Conservation (phyloP, 2,888 invertebrate genomes). For the Euzophera pinguis region DNA sequence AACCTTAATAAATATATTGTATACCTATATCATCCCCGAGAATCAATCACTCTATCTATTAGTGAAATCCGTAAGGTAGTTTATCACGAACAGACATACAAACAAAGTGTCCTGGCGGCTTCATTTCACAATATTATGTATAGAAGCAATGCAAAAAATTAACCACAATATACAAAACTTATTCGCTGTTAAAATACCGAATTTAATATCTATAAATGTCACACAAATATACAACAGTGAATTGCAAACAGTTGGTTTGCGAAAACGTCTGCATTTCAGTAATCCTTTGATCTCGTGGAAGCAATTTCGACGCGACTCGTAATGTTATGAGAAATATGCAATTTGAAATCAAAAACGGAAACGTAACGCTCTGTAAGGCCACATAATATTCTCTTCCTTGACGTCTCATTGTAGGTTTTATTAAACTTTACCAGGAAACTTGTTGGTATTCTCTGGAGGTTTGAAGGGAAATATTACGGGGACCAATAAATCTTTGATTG, state of each 20-base stretch:
- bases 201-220: not conserved
- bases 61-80: no score
- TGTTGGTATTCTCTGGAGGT: conserved; percentile 2
- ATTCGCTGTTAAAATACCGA: not conserved
- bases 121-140: no score
- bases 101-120: no score
- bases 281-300: conserved; percentile 6
- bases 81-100: no score
- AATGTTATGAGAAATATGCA: conserved; percentile 17
- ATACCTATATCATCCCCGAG: no score
- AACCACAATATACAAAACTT: no score
- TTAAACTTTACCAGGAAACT: conserved; percentile 6
- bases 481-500: conserved; percentile 12
- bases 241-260: not conserved
- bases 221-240: not conserved
- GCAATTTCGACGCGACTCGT: not conserved
- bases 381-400: conserved; percentile 14
- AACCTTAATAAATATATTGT: no score
- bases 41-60: no score
- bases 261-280: not conserved
- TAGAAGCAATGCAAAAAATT: no score
- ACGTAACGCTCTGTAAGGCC: conserved; percentile 14
- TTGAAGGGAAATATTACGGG: not conserved
- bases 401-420: not conserved
- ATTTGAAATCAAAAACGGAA: not conserved